These are phyloP conservation scores for Achroia grisella DNA, from an alignment of 1,140 invertebrate species.

Conservation along the genomic window DNA sequence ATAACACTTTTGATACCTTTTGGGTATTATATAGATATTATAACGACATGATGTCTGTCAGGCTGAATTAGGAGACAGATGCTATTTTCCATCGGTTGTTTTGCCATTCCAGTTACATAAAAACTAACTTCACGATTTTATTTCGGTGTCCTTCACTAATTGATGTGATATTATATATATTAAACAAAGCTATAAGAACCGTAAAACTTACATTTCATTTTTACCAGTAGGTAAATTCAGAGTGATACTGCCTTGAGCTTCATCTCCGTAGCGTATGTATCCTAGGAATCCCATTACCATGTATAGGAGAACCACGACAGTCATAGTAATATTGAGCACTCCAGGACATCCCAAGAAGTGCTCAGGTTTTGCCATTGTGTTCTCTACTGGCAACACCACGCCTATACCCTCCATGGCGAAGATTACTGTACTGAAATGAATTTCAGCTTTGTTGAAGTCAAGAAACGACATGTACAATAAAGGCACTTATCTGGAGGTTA, in stretches of 20 bases:
- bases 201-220: conserved; percentile 74
- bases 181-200: background rate
- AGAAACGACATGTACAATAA: no score
- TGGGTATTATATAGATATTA: no score
- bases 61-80: no score
- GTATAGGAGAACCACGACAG: conserved; percentile 83
- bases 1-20: no score
- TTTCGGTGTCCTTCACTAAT: no score
- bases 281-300: conserved; percentile 89
- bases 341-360: conserved; percentile 88
- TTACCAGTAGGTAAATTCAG: conserved; percentile 76
- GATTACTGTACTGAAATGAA: conserved; percentile 79
- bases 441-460: conserved; percentile 36
- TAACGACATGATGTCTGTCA: no score
- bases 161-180: no score
- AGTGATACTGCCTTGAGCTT: conserved; percentile 80
- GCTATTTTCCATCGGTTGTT: no score
- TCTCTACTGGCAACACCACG: conserved; percentile 91
- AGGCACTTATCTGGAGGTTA: no score
- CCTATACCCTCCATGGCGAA: conserved; percentile 90
- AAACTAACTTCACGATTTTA: no score
- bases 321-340: conserved; percentile 90
- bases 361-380: conserved; percentile 86
- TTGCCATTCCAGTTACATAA: no score
- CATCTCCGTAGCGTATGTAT: conserved; percentile 84